Percentiles rank a stretch among this genome's conserved stretches.
phyloP scores from a whole-genome alignment of 2,113 vertebrate species.

The Theristicus caerulescens region DNA sequence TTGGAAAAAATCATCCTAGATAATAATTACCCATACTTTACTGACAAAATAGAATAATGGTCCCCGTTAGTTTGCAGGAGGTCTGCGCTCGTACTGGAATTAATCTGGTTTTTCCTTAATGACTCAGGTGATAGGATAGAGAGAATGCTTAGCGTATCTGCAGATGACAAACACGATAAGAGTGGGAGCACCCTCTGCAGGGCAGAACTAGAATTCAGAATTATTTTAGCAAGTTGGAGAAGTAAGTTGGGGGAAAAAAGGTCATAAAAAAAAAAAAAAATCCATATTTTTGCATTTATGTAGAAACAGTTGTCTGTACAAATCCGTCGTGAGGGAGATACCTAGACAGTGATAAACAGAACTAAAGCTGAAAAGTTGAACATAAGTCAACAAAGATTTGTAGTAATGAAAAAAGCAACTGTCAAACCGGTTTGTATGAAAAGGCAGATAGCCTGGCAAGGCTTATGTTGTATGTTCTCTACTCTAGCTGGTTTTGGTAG shows the following conservation, averaged over 20 bases:
- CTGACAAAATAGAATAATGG: background rate
- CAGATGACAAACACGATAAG: background rate
- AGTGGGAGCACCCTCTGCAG: conserved; percentile 7
- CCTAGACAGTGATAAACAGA: background rate
- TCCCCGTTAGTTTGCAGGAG: background rate
- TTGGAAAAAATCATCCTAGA: background rate
- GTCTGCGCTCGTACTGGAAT: background rate
- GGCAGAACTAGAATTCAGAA: background rate
- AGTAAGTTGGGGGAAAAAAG: background rate
- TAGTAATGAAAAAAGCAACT: background rate
- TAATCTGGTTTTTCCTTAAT: background rate
- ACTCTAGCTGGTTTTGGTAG: background rate
- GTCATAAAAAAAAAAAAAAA: background rate
- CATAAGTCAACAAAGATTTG: background rate
- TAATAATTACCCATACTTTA: background rate
- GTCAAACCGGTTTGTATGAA: background rate
- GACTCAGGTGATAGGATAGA: background rate
- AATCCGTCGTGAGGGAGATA: background rate
- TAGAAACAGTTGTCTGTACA: background rate
- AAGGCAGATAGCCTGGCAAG: background rate
- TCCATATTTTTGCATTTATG: fast-evolving
- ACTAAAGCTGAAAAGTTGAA: background rate
- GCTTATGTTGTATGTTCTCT: background rate
- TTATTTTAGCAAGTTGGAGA: background rate
- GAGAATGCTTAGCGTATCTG: fast-evolving